Conservation (phyloP, 2,888 invertebrate genomes). For the Epinotia ramella region DNA sequence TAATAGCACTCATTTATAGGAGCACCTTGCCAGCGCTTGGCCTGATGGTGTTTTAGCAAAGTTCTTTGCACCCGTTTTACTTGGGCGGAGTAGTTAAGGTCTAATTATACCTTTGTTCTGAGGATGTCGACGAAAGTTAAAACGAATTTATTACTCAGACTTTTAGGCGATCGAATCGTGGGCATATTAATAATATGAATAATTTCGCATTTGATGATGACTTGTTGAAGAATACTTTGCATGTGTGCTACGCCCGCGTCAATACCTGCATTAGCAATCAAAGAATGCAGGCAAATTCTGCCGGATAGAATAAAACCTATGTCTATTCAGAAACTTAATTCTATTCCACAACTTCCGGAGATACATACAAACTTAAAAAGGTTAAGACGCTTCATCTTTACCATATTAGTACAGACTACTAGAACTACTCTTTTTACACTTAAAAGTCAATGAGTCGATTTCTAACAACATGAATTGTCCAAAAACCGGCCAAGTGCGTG, state of each 20-base stretch:
- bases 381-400: too few species aligned
- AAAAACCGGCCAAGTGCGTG: too few species aligned
- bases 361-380: too few species aligned
- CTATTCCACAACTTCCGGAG: too few species aligned
- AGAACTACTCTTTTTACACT: too few species aligned
- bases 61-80: conserved; percentile 52
- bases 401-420: too few species aligned
- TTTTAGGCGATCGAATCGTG: conserved; percentile 29
- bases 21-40: conserved; percentile 62
- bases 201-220: conserved; percentile 10
- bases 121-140: conserved; percentile 34
- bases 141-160: conserved; percentile 37
- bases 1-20: conserved; percentile 77
- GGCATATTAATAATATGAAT: conserved; percentile 16
- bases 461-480: too few species aligned
- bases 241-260: neutral
- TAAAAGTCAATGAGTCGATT: too few species aligned
- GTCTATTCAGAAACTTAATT: too few species aligned
- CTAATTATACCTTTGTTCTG: conserved; percentile 43
- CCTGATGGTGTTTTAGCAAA: conserved; percentile 70
- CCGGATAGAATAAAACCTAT: too few species aligned
- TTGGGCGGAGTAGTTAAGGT: conserved; percentile 47
- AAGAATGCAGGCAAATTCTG: too few species aligned
- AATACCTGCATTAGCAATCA: too few species aligned
- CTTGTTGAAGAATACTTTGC: neutral